These are phyloP conservation scores for Microcaecilia unicolor DNA, from an alignment of 2,797 vertebrate genomes.

Conservation along the genomic window DNA sequence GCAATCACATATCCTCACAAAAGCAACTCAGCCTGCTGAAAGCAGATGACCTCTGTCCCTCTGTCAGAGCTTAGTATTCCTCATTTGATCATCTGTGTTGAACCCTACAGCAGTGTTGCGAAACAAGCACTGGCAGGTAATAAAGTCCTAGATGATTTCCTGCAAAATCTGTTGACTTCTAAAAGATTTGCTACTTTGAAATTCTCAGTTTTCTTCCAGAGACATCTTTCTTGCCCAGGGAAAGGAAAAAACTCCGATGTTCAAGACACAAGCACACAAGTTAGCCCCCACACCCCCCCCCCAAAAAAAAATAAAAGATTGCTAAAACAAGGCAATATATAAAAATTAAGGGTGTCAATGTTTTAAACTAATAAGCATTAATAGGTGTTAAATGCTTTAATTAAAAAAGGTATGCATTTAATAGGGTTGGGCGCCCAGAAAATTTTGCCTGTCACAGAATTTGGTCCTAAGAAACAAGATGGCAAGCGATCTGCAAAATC, in stretches of 20 bases:
- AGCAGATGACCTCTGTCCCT: slow-evolving; percentile 17
- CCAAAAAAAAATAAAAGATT: too few relatives aligned
- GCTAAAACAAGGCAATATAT: too few relatives aligned
- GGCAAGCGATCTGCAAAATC: too few relatives aligned
- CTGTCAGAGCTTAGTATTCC: slow-evolving; percentile 18
- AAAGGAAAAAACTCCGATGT: not conserved
- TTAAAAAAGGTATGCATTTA: too few relatives aligned
- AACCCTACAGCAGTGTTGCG: slow-evolving; percentile 9
- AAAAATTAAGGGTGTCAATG: too few relatives aligned
- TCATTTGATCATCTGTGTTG: slow-evolving; percentile 14
- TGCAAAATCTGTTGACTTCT: not conserved
- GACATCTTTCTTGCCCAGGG: not conserved
- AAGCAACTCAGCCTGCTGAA: slow-evolving; percentile 7
- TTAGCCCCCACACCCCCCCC: too few relatives aligned
- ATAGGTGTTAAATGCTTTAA: too few relatives aligned
- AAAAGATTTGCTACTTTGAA: not conserved
- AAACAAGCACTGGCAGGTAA: not conserved
- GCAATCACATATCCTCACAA: slow-evolving; percentile 21
- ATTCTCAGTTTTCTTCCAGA: not conserved
- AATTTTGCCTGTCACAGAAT: too few relatives aligned
- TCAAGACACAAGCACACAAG: too few relatives aligned
- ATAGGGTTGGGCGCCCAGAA: too few relatives aligned
- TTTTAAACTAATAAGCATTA: too few relatives aligned
- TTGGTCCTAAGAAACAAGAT: too few relatives aligned
- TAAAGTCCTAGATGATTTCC: not conserved